Evolutionary conservation across 1,140 invertebrate genomes (phyloP).

Genomic region (Calosoma granatense): DNA sequence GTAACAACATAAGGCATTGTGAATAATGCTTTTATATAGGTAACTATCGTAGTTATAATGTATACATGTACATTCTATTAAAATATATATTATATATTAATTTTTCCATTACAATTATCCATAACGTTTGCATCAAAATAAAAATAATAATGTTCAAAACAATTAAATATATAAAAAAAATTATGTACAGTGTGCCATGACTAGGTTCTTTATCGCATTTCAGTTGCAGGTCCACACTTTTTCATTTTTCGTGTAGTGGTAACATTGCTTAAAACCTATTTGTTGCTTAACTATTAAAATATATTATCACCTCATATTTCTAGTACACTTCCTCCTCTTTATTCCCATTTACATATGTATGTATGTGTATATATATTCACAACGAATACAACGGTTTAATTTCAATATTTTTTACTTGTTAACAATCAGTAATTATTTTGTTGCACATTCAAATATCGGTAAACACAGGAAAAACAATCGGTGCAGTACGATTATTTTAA

Average conservation of each 20-base stretch:
- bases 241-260: slow-evolving; percentile 5
- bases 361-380: neutral
- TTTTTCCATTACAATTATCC: neutral
- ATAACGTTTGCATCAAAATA: neutral
- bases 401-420: neutral
- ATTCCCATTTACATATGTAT: neutral
- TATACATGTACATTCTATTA: slow-evolving; percentile 2
- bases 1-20: neutral
- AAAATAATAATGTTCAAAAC: neutral
- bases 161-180: neutral
- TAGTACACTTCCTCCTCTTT: neutral
- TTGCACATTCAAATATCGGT: neutral
- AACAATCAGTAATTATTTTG: too few species aligned
- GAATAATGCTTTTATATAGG: neutral
- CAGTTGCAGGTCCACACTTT: slow-evolving; percentile 4
- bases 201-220: slow-evolving; percentile 1
- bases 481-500: neutral
- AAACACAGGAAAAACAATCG: neutral
- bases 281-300: neutral
- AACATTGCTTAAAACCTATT: slow-evolving; percentile 4
- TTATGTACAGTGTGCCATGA: slow-evolving; percentile 7
- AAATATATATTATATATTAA: slow-evolving; percentile 5
- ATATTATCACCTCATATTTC: neutral
- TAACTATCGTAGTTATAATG: neutral
- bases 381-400: neutral